Evolutionary conservation across 2,113 vertebrate genomes (phyloP), one percentile per base, ranked within the genome.

Genomic region (Anolis carolinensis): DNA sequence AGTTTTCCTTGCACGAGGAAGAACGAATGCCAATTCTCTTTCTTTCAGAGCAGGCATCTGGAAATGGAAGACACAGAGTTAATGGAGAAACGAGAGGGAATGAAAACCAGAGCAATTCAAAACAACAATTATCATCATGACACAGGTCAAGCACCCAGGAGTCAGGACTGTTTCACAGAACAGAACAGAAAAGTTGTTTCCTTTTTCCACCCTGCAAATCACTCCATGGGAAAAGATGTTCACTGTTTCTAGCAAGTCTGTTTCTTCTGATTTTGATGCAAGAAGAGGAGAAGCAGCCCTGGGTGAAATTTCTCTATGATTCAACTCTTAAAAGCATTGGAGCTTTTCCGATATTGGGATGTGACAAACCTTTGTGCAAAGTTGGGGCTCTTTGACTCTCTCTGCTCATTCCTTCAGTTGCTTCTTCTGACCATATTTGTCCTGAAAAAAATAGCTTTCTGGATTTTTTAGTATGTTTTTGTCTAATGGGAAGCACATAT

Each of bases 391-490:
- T 55, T 32, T 59, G 18, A 93, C 92, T 93, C 92, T 95, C 91
- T 93, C 92, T 90, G 90, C 93, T 92, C 93, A 93, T 95, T 95
- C 94, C 92, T 92, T 95, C 95, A 94, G 92, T 89, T 89, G 63
- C 88, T 95, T 94, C 92, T 94, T 91, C 91, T 90, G 86, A 90
- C 83, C 87, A 86, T 93, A 93, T 96, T 96, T 94, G 91, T 95
- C 96, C 93, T 94, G 90, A 94, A 94, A 21, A 91, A 92, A 94
- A 95, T 91, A 93, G 70, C 88, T 91, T 94, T 92, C 93, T 93
- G 89, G n/a, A 91, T 91, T 91, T 90, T 87, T 95, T 89, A 2
- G 52, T 87, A 81, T 71, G 80, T 89, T 80, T 94, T 94, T 71
- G 5, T 85, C 90, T 91, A 91, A 89, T 89, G 90, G 90, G 90